Evolutionary conservation across 2,888 invertebrate genomes (phyloP).

Genomic region (Drosophila lacicola): DNA sequence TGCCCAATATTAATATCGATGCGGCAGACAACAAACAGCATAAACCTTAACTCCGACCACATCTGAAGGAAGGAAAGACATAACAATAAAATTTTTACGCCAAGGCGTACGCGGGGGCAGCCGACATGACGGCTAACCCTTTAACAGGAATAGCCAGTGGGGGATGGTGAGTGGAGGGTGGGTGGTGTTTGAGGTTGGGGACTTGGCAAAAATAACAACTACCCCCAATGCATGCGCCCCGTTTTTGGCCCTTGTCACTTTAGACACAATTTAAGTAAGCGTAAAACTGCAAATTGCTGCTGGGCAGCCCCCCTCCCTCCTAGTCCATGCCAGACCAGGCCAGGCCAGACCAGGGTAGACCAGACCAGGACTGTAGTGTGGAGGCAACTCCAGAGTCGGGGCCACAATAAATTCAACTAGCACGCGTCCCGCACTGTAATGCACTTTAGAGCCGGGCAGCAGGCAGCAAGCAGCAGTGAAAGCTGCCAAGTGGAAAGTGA

Average conservation of each 20-base stretch:
- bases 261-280: constrained; percentile 80
- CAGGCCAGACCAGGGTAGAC: constrained; percentile 3
- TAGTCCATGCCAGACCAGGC: background rate
- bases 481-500: constrained; percentile 23
- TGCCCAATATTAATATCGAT: constrained; percentile 75
- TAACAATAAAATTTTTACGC: constrained; percentile 75
- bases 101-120: constrained; percentile 7
- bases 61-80: constrained; percentile 39
- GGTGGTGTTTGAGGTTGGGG: background rate
- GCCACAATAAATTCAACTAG: constrained; percentile 69
- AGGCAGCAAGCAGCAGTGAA: background rate
- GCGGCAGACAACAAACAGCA: constrained; percentile 52
- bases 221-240: constrained; percentile 38
- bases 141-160: background rate
- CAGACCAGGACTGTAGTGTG: background rate
- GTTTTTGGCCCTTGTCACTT: constrained; percentile 66
- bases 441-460: constrained; percentile 40
- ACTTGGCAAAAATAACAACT: constrained; percentile 37
- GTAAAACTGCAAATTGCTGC: constrained; percentile 81
- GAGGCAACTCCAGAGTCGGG: constrained; percentile 8
- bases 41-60: constrained; percentile 42
- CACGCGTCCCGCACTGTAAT: constrained; percentile 61
- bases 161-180: background rate
- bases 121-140: constrained; percentile 42
- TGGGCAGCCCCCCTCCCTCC: constrained; percentile 25